These are phyloP conservation scores for Vimba vimba DNA, from an alignment of 2,113 vertebrate genomes.

Conservation along the genomic window DNA sequence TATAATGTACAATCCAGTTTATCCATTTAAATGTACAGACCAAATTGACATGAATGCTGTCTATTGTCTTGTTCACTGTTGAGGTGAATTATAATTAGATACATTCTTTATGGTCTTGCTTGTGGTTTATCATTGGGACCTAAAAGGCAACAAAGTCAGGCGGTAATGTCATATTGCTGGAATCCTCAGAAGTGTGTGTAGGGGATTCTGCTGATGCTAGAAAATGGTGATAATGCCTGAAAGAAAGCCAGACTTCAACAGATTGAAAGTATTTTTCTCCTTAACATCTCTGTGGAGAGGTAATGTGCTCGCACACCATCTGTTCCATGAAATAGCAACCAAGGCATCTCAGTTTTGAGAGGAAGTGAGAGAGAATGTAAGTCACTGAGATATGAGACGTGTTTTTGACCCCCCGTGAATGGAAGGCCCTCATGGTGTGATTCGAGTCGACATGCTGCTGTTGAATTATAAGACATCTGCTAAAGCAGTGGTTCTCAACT, in stretches of 20 bases:
- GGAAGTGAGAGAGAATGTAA: background rate
- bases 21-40: background rate
- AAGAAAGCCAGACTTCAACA: conserved; percentile 66
- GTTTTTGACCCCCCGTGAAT: background rate
- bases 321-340: conserved; percentile 67
- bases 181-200: conserved; percentile 10
- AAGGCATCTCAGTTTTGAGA: conserved; percentile 53
- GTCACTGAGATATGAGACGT: background rate
- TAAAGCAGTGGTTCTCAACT: background rate
- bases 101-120: background rate
- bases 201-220: conserved; percentile 37
- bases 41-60: background rate
- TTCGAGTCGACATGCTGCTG: background rate
- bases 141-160: conserved; percentile 7
- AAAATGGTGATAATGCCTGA: conserved; percentile 33
- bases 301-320: conserved; percentile 66
- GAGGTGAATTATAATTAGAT: conserved; percentile 4
- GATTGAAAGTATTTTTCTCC: conserved; percentile 73
- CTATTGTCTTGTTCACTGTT: background rate
- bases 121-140: conserved; percentile 2
- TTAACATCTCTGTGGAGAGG: conserved; percentile 70
- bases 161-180: background rate
- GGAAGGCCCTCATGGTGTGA: background rate
- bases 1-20: too few relatives aligned
- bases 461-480: conserved; percentile 1